These are phyloP conservation scores for Alcis repandata DNA, from an alignment of 2,888 invertebrate genomes.

Conservation along the genomic window DNA sequence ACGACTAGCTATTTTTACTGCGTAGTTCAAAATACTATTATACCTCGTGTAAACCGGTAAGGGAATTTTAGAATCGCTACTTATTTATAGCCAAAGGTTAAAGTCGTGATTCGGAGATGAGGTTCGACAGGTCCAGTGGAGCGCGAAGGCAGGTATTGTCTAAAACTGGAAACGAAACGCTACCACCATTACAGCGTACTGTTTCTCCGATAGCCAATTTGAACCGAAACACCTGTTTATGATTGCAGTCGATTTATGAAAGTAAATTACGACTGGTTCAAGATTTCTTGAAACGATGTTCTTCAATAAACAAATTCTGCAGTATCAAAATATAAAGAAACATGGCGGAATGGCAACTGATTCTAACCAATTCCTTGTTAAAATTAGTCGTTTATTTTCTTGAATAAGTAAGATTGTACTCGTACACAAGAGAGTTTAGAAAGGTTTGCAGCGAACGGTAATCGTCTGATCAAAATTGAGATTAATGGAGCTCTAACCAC, in stretches of 20 bases:
- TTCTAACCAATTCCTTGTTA: no score
- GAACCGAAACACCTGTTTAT: slow-evolving; percentile 27
- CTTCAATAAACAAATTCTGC: background rate
- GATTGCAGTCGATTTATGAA: slow-evolving; percentile 33
- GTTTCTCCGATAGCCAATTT: slow-evolving; percentile 28
- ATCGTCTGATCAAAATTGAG: background rate
- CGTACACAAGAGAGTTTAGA: no score
- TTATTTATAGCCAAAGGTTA: slow-evolving; percentile 51
- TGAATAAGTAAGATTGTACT: no score
- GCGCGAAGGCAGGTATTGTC: slow-evolving; percentile 52
- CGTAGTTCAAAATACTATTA: background rate
- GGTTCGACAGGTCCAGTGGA: slow-evolving; percentile 48
- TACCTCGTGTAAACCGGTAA: slow-evolving; percentile 2
- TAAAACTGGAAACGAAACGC: slow-evolving; percentile 38
- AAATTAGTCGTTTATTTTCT: no score
- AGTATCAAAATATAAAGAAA: background rate
- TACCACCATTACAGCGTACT: slow-evolving; percentile 19
- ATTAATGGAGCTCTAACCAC: background rate
- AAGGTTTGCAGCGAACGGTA: no score
- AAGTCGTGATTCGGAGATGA: slow-evolving; percentile 55
- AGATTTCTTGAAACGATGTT: background rate
- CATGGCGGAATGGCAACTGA: background rate
- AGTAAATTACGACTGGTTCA: slow-evolving; percentile 14
- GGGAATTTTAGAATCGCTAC: slow-evolving; percentile 20
- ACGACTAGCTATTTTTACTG: background rate